phyloP scores from a whole-genome alignment of 2,113 vertebrate genomes.

The Hemibagrus wyckioides region DNA sequence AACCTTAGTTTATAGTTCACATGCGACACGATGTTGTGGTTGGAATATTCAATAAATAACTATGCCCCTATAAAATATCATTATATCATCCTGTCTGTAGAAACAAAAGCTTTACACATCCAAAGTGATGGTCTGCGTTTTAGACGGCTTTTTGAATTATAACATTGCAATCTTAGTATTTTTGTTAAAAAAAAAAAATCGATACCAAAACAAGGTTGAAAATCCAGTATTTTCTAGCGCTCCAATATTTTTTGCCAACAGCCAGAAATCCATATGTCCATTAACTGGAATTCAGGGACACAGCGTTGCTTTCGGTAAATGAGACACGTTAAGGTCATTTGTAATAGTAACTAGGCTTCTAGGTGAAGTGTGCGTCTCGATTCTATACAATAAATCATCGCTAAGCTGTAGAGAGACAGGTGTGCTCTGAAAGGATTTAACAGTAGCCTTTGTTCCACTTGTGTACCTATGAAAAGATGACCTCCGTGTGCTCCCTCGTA shows the following conservation, averaged over 20 bases:
- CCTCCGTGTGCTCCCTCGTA: not conserved
- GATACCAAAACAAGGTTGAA: not conserved
- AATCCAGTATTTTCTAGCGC: not conserved
- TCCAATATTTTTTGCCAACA: not conserved
- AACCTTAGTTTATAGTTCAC: not conserved
- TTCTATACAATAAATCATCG: not conserved
- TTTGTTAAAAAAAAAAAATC: not conserved
- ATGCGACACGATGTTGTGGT: not conserved
- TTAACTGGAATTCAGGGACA: not conserved
- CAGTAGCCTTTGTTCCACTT: constrained; percentile 16
- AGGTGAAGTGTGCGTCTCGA: not conserved
- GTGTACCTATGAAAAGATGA: constrained; percentile 26
- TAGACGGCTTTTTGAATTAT: not conserved
- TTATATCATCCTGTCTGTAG: not conserved
- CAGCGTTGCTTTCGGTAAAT: not conserved
- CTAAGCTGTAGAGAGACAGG: constrained; percentile 47
- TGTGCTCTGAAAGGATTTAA: constrained; percentile 48
- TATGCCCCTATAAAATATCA: not conserved
- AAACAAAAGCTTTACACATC: not conserved
- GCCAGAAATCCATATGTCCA: not conserved
- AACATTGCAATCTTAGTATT: not conserved
- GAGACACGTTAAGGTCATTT: not conserved
- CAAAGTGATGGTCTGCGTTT: not conserved
- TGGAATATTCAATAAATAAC: not conserved
- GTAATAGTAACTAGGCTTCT: not conserved